Percentiles rank a stretch among this genome's conserved stretches.
Conservation (phyloP, 2,888 invertebrate species). For the Agriotes lineatus region DNA sequence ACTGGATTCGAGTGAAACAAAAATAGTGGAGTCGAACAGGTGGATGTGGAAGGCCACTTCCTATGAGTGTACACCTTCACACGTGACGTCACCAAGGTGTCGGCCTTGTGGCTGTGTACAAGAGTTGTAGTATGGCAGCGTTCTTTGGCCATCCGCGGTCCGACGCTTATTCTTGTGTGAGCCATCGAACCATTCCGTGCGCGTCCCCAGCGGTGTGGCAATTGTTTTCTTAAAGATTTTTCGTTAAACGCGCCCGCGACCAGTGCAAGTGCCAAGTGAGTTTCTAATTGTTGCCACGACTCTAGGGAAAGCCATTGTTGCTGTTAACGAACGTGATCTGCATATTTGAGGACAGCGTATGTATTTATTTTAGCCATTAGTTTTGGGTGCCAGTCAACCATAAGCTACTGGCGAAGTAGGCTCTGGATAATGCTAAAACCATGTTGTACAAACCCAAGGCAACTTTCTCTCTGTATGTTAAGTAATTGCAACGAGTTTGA, state of each 20-base stretch:
- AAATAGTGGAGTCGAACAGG: slow-evolving; percentile 6
- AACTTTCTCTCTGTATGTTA: slow-evolving; percentile 14
- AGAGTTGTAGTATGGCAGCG: slow-evolving; percentile 22
- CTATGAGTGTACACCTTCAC: slow-evolving; percentile 45
- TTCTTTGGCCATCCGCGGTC: slow-evolving; percentile 29
- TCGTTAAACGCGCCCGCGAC: too few species aligned
- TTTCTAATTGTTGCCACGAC: too few species aligned
- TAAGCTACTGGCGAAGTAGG: background rate
- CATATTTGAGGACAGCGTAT: too few species aligned
- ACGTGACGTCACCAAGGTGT: slow-evolving; percentile 41
- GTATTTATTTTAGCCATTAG: too few species aligned
- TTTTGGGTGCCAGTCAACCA: background rate
- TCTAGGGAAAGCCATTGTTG: too few species aligned
- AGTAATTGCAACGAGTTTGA: slow-evolving; percentile 17
- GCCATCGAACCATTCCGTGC: background rate
- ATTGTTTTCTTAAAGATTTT: too few species aligned
- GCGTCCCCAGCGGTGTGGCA: background rate
- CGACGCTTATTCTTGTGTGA: slow-evolving; percentile 16
- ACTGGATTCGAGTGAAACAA: background rate
- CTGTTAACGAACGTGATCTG: too few species aligned
- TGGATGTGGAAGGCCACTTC: slow-evolving; percentile 48
- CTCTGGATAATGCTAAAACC: background rate
- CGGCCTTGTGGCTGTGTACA: slow-evolving; percentile 40
- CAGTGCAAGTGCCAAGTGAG: too few species aligned
- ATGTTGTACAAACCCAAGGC: background rate